These are phyloP conservation scores for Batillaria attramentaria DNA, from an alignment of 1,140 invertebrate genomes.

Conservation along the genomic window DNA sequence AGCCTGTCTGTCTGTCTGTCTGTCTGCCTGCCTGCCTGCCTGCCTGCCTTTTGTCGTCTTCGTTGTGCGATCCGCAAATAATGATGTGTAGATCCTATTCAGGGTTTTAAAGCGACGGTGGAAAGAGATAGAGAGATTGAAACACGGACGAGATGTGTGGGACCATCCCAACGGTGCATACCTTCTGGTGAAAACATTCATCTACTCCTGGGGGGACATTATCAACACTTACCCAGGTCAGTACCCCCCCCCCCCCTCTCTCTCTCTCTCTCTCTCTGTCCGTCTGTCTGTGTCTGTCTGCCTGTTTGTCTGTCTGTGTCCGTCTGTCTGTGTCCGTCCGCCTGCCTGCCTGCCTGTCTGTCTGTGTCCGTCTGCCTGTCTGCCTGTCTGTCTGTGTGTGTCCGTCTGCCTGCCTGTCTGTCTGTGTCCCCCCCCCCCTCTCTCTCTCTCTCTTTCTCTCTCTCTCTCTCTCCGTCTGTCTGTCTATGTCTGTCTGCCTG, in stretches of 20 bases:
- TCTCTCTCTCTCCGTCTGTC: no score
- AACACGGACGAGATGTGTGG: no score
- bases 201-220: neutral
- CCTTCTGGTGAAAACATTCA: neutral
- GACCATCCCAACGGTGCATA: slow-evolving; percentile 14
- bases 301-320: neutral
- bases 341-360: neutral
- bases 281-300: slow-evolving; percentile 9
- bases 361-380: neutral
- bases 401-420: neutral
- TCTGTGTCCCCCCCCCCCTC: neutral
- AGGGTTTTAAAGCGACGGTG: no score
- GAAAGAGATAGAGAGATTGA: no score
- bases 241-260: no score
- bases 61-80: no score
- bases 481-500: no score
- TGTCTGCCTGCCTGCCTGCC: neutral
- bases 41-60: neutral
- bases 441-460: neutral
- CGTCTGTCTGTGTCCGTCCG: neutral
- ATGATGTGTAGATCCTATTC: no score
- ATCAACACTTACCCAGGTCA: neutral
- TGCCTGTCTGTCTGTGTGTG: neutral
- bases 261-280: no score
- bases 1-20: slow-evolving; percentile 1